Evolutionary conservation across 2,113 vertebrate species (phyloP).

Genomic region (Myotis brandtii): DNA sequence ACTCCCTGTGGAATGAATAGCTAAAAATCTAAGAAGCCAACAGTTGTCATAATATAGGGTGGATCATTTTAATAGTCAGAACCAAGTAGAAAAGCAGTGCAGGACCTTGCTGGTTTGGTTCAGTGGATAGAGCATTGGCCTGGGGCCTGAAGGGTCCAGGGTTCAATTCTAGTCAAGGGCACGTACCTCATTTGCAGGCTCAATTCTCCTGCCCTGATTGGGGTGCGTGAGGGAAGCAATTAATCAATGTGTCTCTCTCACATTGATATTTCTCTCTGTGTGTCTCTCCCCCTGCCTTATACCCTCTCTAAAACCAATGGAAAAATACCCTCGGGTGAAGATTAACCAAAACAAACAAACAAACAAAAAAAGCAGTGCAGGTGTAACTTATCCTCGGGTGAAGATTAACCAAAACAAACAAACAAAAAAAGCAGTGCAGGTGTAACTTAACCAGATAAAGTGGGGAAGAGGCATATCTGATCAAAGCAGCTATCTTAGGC

Average conservation of each 20-base stretch:
- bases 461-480: neutral
- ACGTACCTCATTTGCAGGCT: neutral
- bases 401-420: neutral
- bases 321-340: no score
- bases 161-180: neutral
- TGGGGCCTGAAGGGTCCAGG: neutral
- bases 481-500: neutral
- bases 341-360: no score
- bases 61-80: conserved; percentile 17
- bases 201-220: no score
- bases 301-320: neutral
- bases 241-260: neutral
- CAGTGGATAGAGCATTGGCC: neutral
- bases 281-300: neutral
- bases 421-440: neutral
- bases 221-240: neutral
- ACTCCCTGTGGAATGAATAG: neutral
- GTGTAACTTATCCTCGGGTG: neutral
- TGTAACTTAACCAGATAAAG: neutral
- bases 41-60: neutral
- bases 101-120: neutral
- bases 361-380: neutral
- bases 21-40: neutral
- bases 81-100: neutral
- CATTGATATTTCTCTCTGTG: neutral